A percentile compares a stretch with the other conserved stretches of the same genome.
phyloP scores from a whole-genome alignment of 2,888 invertebrate genomes.

The Brachynemurus nebulosus region DNA sequence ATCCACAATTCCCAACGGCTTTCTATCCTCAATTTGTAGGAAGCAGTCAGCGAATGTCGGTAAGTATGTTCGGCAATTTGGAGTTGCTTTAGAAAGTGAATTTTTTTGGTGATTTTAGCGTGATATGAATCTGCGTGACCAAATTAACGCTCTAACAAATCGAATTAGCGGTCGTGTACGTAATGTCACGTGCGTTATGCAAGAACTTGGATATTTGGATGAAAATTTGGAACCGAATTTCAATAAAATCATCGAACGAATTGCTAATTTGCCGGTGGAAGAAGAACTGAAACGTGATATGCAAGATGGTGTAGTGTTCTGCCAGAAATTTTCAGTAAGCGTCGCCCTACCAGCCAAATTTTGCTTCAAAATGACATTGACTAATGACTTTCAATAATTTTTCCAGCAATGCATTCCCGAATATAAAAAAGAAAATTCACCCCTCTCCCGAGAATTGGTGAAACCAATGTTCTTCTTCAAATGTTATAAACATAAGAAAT shows the following conservation, averaged over 20 bases:
- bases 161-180: slow-evolving; percentile 37
- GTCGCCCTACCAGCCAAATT: no score
- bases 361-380: no score
- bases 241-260: slow-evolving; percentile 45
- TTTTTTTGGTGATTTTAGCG: slow-evolving; percentile 30
- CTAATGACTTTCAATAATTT: slow-evolving; percentile 7
- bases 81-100: background rate
- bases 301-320: slow-evolving; percentile 50
- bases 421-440: slow-evolving; percentile 45
- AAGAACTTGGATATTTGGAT: slow-evolving; percentile 54
- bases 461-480: slow-evolving; percentile 60
- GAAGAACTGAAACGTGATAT: slow-evolving; percentile 49
- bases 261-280: slow-evolving; percentile 44
- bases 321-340: slow-evolving; percentile 53
- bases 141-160: slow-evolving; percentile 42
- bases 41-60: slow-evolving; percentile 38
- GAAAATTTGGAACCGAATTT: slow-evolving; percentile 51
- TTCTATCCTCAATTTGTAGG: slow-evolving; percentile 26
- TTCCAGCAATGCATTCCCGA: slow-evolving; percentile 56
- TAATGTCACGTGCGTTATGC: slow-evolving; percentile 58
- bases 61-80: slow-evolving; percentile 31
- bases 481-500: slow-evolving; percentile 58
- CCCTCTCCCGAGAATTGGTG: slow-evolving; percentile 47
- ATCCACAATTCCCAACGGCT: slow-evolving; percentile 30
- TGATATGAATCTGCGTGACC: slow-evolving; percentile 45